phyloP scores from a whole-genome alignment of 2,888 invertebrate species.

The Oscheius sp. region DNA sequence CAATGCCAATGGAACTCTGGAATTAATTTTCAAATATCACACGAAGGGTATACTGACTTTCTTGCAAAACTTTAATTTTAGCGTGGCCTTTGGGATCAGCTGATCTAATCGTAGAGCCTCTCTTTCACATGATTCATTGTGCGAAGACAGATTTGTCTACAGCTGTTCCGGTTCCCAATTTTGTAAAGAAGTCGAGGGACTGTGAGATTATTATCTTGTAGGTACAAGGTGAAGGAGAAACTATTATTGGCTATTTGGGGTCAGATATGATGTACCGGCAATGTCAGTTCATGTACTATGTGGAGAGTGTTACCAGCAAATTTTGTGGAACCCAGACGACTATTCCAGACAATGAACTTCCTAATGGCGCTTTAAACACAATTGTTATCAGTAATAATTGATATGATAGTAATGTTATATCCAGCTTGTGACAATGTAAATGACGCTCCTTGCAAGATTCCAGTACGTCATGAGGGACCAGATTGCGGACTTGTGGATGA shows the following conservation, averaged over 20 bases:
- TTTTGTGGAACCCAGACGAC: slow-evolving; percentile 45
- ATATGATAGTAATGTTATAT: slow-evolving; percentile 19
- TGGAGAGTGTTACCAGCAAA: slow-evolving; percentile 41
- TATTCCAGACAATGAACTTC: slow-evolving; percentile 42
- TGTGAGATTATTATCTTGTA: not conserved
- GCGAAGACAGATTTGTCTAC: slow-evolving; percentile 55
- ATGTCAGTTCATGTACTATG: slow-evolving; percentile 58
- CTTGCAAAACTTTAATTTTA: slow-evolving; percentile 25
- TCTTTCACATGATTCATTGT: slow-evolving; percentile 64
- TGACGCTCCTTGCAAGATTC: slow-evolving; percentile 53
- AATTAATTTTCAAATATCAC: slow-evolving; percentile 49
- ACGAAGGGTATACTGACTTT: slow-evolving; percentile 23
- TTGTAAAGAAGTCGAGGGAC: slow-evolving; percentile 46
- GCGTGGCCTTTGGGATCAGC: slow-evolving; percentile 61
- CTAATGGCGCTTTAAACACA: slow-evolving; percentile 42
- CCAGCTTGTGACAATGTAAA: slow-evolving; percentile 62
- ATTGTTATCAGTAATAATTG: slow-evolving; percentile 57
- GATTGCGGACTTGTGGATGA: slow-evolving; percentile 58
- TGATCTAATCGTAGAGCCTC: slow-evolving; percentile 59
- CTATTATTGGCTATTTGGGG: slow-evolving; percentile 46
- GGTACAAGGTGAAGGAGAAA: slow-evolving; percentile 34
- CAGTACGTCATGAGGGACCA: slow-evolving; percentile 41
- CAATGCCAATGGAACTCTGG: slow-evolving; percentile 57
- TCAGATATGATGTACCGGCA: slow-evolving; percentile 63
- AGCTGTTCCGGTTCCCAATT: slow-evolving; percentile 59